Evolutionary conservation across 2,888 invertebrate genomes (phyloP), one percentile per base, ranked within the genome.

Genomic region (Macroteleia sp.): DNA sequence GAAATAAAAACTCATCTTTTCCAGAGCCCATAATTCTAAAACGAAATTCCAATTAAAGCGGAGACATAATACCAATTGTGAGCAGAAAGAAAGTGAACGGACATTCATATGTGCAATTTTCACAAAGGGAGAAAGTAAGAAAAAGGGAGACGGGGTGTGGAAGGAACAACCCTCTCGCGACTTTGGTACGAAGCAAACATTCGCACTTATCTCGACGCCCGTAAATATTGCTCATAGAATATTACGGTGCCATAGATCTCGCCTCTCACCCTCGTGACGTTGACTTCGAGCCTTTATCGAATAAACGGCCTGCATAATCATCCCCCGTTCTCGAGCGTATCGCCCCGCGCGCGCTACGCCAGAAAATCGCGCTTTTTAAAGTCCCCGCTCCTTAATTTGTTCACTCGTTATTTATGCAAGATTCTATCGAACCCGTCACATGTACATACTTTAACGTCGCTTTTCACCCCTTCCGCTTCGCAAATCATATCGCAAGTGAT

Each of bases 191-290:
- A 50, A 77, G 85, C 85, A 85, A 87, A 87, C 86, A 85, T 85
- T 86, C 83, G 84, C 85, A 87, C 87, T 88, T 88, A 88, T 88
- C 88, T 86, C 83, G 71, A 82, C 81, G 82, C 78, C 87, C 86
- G 87, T 88, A 88, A 88, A 88, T 88, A 88, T 88, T 86, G 87
- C 87, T 87, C 87, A 87, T 87, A 86, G 88, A 88, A 88, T 88
- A 88, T 88, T 87, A 87, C 85, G 79, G 82, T 82, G 83, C 85
- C 86, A 86, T 88, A 87, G 87, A 88, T 88, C 87, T 86, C 85
- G 67, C 62, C 82, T 52, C 76, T 79, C 50, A 66, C 78, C 73
- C 79, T 67, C 64, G 59, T 79, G 67, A 80, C 77, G 74, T 77
- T 67, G 70, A 77, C 77, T 77, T 70, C 50, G 64, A 82, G 82